Evolutionary conservation across 2,797 vertebrate genomes (phyloP).

Genomic region (Catharus ustulatus): DNA sequence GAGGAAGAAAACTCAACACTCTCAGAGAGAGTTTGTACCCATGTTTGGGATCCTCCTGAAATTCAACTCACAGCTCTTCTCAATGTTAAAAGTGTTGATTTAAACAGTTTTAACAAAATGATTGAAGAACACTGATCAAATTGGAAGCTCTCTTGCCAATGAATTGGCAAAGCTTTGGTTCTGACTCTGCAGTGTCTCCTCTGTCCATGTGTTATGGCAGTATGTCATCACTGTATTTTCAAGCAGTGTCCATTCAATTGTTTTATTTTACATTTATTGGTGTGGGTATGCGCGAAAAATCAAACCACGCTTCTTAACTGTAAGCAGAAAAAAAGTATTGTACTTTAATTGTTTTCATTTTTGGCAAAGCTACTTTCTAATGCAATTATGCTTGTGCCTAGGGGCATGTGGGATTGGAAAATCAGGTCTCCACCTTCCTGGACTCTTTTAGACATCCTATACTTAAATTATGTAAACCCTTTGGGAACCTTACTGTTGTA

Average conservation of each 20-base stretch:
- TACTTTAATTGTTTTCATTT: slow-evolving; percentile 51
- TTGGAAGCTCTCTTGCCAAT: background rate
- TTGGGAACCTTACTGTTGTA: background rate
- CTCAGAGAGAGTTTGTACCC: background rate
- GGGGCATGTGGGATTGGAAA: background rate
- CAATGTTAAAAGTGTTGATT: background rate
- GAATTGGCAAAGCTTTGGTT: background rate
- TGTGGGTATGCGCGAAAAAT: background rate
- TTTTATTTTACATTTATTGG: background rate
- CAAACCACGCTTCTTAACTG: background rate
- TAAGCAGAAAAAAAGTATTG: background rate
- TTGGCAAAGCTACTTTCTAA: background rate
- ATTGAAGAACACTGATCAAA: background rate
- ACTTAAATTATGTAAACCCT: background rate
- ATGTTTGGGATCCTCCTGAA: background rate
- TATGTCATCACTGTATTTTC: background rate
- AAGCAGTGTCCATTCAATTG: background rate
- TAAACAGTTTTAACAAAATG: background rate
- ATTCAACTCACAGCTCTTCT: background rate
- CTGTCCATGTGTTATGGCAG: background rate
- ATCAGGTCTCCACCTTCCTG: background rate
- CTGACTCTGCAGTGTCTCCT: background rate
- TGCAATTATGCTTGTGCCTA: slow-evolving; percentile 6
- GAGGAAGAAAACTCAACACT: background rate
- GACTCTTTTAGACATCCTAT: background rate